Conservation (phyloP, 2,113 vertebrate genomes). For the Larimichthys polyactis region DNA sequence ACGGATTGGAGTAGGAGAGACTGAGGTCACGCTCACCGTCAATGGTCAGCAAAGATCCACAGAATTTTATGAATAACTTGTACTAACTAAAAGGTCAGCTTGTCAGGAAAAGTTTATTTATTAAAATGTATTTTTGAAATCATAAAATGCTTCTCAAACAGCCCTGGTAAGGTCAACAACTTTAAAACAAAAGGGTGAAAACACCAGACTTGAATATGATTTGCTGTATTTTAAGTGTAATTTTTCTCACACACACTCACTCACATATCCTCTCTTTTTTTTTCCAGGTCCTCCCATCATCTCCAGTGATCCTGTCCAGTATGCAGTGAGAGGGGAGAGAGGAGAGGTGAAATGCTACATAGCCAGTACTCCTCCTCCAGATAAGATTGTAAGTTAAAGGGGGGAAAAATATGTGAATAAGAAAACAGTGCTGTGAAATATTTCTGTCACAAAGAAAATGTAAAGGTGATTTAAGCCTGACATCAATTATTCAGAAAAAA, state of each 20-base stretch:
- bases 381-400: conserved; percentile 93
- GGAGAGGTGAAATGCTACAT: conserved; percentile 99
- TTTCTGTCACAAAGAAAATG: neutral
- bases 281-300: conserved; percentile 95
- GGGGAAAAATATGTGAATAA: neutral
- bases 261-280: neutral
- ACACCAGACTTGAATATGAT: neutral
- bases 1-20: conserved; percentile 94
- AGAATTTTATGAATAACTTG: conserved; percentile 22
- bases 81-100: conserved; percentile 22
- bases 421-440: neutral
- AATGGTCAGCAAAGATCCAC: conserved; percentile 87
- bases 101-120: conserved; percentile 5
- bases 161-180: conserved; percentile 7
- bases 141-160: neutral
- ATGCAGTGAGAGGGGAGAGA: conserved; percentile 93
- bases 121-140: conserved; percentile 17
- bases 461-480: neutral
- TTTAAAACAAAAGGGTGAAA: neutral
- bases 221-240: neutral
- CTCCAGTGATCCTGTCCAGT: conserved; percentile 96
- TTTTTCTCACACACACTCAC: neutral
- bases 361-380: conserved; percentile 94
- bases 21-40: conserved; percentile 93
- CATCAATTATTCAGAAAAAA: conserved; percentile 42